Conservation (phyloP, 2,113 vertebrate genomes). For the Tinamus guttatus region DNA sequence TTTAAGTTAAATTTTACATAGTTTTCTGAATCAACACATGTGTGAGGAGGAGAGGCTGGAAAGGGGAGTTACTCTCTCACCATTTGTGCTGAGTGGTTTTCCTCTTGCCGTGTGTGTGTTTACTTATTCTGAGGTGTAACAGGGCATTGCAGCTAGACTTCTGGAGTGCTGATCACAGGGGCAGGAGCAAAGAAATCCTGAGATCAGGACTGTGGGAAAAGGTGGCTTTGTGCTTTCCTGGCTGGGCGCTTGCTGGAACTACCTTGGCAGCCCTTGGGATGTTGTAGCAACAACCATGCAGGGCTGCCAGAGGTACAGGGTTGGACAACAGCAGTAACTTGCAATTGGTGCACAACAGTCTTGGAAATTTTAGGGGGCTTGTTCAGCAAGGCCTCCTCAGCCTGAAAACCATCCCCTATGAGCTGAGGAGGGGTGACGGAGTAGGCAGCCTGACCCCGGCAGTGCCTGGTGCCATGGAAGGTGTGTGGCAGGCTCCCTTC, state of each 20-base stretch:
- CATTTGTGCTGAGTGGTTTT: background rate
- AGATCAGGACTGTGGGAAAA: background rate
- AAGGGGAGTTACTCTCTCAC: background rate
- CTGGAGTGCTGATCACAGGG: background rate
- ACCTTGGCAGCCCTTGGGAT: background rate
- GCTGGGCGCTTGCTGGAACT: background rate
- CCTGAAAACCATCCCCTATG: background rate
- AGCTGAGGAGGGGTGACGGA: background rate
- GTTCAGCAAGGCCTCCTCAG: background rate
- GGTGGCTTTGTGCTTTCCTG: background rate
- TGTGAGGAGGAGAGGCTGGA: background rate
- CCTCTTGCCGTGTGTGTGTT: background rate
- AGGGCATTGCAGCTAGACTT: background rate
- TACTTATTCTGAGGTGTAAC: background rate
- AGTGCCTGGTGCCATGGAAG: background rate
- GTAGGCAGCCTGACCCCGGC: background rate
- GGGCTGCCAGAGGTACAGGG: background rate
- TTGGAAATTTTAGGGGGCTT: background rate
- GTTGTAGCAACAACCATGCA: background rate
- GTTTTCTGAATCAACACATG: background rate
- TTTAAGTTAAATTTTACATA: background rate
- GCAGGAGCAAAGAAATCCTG: background rate
- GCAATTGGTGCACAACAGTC: background rate
- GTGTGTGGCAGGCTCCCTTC: background rate
- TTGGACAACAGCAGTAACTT: background rate